Evolutionary conservation across 1,140 invertebrate genomes (phyloP).

Genomic region (Delia radicum): DNA sequence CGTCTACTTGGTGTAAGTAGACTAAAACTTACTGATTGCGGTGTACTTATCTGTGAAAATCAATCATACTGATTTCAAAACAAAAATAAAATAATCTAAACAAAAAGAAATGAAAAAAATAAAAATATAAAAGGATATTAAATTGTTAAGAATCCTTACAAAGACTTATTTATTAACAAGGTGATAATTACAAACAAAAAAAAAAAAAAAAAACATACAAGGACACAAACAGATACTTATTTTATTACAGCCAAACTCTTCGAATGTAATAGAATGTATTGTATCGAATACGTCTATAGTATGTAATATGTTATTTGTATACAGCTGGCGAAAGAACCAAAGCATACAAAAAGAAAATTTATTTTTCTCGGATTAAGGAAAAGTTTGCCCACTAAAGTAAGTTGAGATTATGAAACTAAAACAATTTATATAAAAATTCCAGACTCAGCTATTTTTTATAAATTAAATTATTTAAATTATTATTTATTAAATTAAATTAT

Average conservation of each 20-base stretch:
- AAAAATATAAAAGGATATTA: slow-evolving; percentile 18
- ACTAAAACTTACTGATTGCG: background rate
- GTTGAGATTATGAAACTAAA: too few species aligned
- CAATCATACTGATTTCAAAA: background rate
- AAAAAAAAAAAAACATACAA: background rate
- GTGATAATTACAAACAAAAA: background rate
- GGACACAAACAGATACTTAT: background rate
- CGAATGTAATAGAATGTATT: background rate
- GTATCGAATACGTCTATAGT: too few species aligned
- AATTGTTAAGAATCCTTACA: slow-evolving; percentile 14
- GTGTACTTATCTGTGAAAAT: slow-evolving; percentile 11
- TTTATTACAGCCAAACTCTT: too few species aligned
- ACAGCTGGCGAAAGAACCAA: too few species aligned
- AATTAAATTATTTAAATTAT: too few species aligned
- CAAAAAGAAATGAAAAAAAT: background rate
- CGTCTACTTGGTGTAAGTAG: background rate
- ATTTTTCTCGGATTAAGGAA: too few species aligned
- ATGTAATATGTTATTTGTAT: too few species aligned
- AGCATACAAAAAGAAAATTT: background rate
- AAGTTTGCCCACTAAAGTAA: too few species aligned
- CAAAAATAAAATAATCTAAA: background rate
- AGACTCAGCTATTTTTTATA: too few species aligned
- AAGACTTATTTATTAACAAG: background rate
- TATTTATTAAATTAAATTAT: too few species aligned
- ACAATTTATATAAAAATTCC: too few species aligned